Conservation (phyloP, 2,797 vertebrate species). For the Poeciliopsis presidionis region DNA sequence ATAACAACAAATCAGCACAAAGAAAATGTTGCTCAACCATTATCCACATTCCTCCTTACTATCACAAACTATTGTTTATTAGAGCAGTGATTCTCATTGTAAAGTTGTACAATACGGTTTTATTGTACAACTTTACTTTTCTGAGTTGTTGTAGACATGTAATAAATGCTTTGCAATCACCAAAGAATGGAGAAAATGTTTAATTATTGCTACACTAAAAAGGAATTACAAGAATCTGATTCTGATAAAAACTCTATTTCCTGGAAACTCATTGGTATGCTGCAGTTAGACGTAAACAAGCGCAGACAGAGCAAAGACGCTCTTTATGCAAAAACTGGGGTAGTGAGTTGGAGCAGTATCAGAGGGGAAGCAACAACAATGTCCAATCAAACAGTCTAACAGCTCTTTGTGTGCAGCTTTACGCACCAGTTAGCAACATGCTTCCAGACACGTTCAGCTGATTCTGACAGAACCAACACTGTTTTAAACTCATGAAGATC, state of each 20-base stretch:
- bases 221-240: neutral
- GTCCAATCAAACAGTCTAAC: neutral
- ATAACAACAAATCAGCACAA: neutral
- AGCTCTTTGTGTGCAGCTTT: conserved; percentile 1
- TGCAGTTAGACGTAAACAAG: neutral
- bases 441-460: neutral
- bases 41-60: neutral
- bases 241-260: neutral
- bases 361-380: neutral
- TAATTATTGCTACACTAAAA: neutral
- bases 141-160: neutral
- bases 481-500: neutral
- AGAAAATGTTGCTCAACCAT: neutral
- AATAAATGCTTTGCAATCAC: neutral
- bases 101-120: neutral
- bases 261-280: neutral
- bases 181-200: neutral
- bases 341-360: neutral
- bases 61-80: neutral
- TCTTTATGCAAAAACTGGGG: conserved; percentile 2
- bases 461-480: neutral
- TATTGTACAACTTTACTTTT: neutral
- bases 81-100: neutral
- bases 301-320: neutral
- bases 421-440: conserved; percentile 8